A percentile compares a stretch with the other conserved stretches of the same genome.
phyloP scores from a whole-genome alignment of 2,113 vertebrate species.

The Xiphophorus maculatus region DNA sequence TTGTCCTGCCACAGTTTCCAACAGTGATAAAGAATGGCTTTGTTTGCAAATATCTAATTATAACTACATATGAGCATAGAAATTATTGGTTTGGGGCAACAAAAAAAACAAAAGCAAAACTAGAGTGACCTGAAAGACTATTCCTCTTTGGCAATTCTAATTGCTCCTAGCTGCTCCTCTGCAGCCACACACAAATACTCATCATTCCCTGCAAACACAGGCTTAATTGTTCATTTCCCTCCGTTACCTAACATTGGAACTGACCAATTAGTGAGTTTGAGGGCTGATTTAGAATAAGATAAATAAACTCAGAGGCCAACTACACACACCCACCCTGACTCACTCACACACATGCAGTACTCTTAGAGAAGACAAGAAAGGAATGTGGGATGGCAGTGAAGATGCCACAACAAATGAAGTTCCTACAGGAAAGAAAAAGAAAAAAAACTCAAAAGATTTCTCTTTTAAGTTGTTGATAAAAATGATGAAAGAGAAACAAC shows the following conservation, averaged over 20 bases:
- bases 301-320: conserved; percentile 83
- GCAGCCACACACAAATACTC: conserved; percentile 36
- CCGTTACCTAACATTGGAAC: conserved; percentile 82
- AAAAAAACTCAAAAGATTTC: conserved; percentile 32
- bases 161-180: conserved; percentile 21
- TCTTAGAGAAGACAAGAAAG: conserved; percentile 24
- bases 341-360: conserved; percentile 28
- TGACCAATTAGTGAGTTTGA: conserved; percentile 83
- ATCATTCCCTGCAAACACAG: conserved; percentile 74
- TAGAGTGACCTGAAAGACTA: conserved; percentile 43
- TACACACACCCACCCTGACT: conserved; percentile 60
- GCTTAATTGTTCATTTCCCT: conserved; percentile 84
- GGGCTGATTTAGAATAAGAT: conserved; percentile 83
- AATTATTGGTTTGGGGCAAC: conserved; percentile 4
- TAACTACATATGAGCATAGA: background rate
- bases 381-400: conserved; percentile 39
- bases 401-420: conserved; percentile 60
- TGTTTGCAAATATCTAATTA: conserved; percentile 34
- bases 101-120: conserved; percentile 33
- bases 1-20: too few relatives aligned
- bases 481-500: conserved; percentile 57
- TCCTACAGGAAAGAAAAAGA: conserved; percentile 7
- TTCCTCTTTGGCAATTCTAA: conserved; percentile 27
- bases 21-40: background rate
- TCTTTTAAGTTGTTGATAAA: conserved; percentile 41